Evolutionary conservation across 2,888 invertebrate species (phyloP).

Genomic region (Xestobium rufovillosum): DNA sequence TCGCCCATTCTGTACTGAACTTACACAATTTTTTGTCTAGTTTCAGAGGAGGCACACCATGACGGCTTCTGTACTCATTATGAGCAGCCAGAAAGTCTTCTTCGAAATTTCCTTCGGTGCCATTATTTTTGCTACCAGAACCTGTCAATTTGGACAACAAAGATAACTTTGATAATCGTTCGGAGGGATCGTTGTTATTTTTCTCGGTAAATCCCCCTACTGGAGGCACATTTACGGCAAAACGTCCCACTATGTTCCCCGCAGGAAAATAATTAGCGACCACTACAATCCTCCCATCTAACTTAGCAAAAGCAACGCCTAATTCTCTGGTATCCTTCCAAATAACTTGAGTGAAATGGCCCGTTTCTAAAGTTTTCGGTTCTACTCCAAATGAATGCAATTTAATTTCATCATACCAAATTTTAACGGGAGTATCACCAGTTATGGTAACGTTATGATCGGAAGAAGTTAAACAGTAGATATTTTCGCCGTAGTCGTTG

Average conservation of each 20-base stretch:
- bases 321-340: constrained; percentile 70
- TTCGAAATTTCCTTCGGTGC: constrained; percentile 49
- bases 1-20: constrained; percentile 67
- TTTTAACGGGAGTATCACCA: constrained; percentile 62
- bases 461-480: constrained; percentile 62
- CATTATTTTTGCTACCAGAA: constrained; percentile 11
- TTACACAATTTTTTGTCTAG: constrained; percentile 58
- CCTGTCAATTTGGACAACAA: constrained; percentile 21
- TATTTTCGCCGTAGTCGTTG: constrained; percentile 56
- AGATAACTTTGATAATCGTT: constrained; percentile 33
- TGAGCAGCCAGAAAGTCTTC: constrained; percentile 66
- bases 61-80: constrained; percentile 61
- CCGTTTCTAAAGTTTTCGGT: constrained; percentile 56
- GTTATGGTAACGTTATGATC: constrained; percentile 57
- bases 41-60: constrained; percentile 61
- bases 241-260: constrained; percentile 73
- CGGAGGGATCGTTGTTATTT: constrained; percentile 35
- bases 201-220: constrained; percentile 39
- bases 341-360: constrained; percentile 72
- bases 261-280: constrained; percentile 88
- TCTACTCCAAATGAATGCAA: constrained; percentile 61
- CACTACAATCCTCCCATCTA: constrained; percentile 65
- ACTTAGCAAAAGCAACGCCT: constrained; percentile 65
- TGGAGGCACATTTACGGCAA: constrained; percentile 64
- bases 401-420: constrained; percentile 72